Evolutionary conservation across 2,888 invertebrate genomes (phyloP), one percentile per base, ranked within the genome.

Genomic region (Resseliella maxima): DNA sequence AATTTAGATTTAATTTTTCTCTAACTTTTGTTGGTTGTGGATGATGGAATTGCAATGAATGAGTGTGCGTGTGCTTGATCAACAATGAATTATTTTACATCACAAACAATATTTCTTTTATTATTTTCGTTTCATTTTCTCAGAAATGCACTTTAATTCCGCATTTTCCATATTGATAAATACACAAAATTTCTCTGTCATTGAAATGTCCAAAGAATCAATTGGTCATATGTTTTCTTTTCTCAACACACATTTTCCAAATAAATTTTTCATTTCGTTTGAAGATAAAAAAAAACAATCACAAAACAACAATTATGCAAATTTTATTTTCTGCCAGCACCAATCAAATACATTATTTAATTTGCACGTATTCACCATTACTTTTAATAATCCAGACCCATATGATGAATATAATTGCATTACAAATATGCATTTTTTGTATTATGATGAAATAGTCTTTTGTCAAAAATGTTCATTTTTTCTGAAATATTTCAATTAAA

Each of bases 31-130:
- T 86, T 87, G 86, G 87, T 88, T 88, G 87, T 87, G 88, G 87
- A 86, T 88, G 88, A 87, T 45, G 41, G n/a, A 85, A 85, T 46
- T 85, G 87, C 87, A 87, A 87, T 86, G 87, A 87, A 87, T 87
- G 87, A 87, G 88, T 87, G 88, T 87, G 88, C 87, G 88, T 86
- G 88, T 86, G 88, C 86, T 87, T 87, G 87, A 87, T 86, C 72
- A 81, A 38, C 59, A 83, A 38, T 72, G 46, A 24, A 64, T 85
- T 41, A 72, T 12, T 86, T 64, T 86, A 35, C 46, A 18, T 54
- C 35, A 46, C 54, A 46, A 50, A 85, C n/a, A 85, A 21, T n/a
- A n/a, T n/a, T n/a, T n/a, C n/a, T n/a, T n/a, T n/a, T n/a, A n/a
- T n/a, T n/a, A n/a, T n/a, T 83, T 18, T 6, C 12, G 1, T 24